phyloP scores from a whole-genome alignment of 1,140 invertebrate species.

The Eciton burchellii region DNA sequence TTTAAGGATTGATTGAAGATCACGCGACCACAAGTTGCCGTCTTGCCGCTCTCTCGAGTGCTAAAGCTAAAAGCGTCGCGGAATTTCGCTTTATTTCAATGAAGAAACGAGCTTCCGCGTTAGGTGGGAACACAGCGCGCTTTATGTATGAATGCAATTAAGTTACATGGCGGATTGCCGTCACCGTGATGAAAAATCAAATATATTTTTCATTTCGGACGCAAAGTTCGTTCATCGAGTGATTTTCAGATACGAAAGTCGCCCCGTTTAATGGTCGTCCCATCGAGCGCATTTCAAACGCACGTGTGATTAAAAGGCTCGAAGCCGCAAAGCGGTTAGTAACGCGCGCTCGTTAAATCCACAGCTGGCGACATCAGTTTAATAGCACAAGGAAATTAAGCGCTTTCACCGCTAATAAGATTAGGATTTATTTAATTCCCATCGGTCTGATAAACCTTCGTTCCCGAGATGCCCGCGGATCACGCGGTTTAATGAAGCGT shows the following conservation, averaged over 20 bases:
- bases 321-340: conserved; percentile 54
- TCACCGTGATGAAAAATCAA: conserved; percentile 18
- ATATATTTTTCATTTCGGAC: conserved; percentile 42
- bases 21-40: neutral
- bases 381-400: conserved; percentile 55
- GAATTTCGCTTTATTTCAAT: neutral
- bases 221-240: conserved; percentile 45
- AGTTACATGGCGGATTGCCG: neutral
- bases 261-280: conserved; percentile 50
- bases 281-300: conserved; percentile 51
- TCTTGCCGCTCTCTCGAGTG: neutral
- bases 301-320: conserved; percentile 60
- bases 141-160: conserved; percentile 17
- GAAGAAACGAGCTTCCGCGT: neutral
- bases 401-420: conserved; percentile 54
- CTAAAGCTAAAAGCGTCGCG: neutral
- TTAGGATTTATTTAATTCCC: conserved; percentile 59
- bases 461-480: conserved; percentile 2
- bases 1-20: conserved; percentile 42
- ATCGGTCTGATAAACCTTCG: conserved; percentile 4
- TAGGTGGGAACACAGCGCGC: neutral
- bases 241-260: conserved; percentile 53
- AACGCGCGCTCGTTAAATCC: conserved; percentile 51
- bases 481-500: conserved; percentile 6
- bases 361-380: conserved; percentile 53